These are phyloP conservation scores for Norana najaformis DNA, from an alignment of 2,888 invertebrate species.

Conservation along the genomic window DNA sequence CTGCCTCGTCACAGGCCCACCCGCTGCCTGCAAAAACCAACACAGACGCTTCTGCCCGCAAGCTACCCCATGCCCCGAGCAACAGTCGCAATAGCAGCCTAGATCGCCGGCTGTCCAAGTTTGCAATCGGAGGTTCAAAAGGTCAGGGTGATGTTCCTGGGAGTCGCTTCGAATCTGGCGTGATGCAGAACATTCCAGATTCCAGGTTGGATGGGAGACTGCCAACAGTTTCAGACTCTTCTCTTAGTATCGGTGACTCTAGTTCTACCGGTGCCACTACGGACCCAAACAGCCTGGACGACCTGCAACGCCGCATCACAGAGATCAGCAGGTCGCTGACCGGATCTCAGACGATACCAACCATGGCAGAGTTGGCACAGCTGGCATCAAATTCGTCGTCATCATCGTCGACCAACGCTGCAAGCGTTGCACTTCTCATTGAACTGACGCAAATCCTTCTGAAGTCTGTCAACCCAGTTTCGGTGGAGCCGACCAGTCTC, in stretches of 20 bases:
- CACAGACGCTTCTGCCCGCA: background rate
- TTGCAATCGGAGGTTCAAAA: background rate
- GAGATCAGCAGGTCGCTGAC: background rate
- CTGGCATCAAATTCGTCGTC: slow-evolving; percentile 9
- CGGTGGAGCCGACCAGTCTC: background rate
- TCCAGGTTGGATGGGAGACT: background rate
- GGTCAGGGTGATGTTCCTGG: slow-evolving; percentile 20
- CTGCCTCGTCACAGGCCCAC: background rate
- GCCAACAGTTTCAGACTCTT: background rate
- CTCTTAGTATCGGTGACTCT: background rate
- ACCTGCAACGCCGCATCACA: background rate
- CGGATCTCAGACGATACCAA: slow-evolving; percentile 7
- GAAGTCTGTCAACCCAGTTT: background rate
- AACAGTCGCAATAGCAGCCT: slow-evolving; percentile 9
- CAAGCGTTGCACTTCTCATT: background rate
- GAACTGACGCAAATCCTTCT: slow-evolving; percentile 30
- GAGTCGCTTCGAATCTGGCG: background rate
- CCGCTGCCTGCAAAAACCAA: background rate
- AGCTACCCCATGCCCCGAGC: background rate
- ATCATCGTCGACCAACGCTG: slow-evolving; percentile 6
- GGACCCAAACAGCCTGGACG: background rate
- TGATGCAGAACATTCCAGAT: background rate
- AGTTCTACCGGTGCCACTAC: background rate
- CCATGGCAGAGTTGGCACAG: background rate
- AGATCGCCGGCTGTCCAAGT: background rate